Conservation (phyloP, 2,113 vertebrate genomes). For the Nettapus auritus region DNA sequence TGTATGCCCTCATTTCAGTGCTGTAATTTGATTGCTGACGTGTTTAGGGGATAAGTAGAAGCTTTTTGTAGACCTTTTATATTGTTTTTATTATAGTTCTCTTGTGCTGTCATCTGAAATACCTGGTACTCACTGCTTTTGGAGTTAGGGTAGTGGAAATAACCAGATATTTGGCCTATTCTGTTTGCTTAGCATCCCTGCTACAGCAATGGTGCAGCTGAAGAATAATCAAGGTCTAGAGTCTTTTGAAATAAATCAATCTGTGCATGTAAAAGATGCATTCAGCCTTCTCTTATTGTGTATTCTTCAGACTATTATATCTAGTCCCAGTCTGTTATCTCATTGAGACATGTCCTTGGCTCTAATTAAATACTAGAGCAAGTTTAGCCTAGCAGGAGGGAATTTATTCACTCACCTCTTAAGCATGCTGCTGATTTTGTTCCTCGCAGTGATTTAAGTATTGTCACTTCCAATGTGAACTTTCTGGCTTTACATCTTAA, state of each 20-base stretch:
- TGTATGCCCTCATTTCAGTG: neutral
- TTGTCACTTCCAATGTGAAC: neutral
- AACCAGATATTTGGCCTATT: neutral
- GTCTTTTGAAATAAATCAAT: neutral
- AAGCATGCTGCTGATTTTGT: neutral
- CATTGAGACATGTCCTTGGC: neutral
- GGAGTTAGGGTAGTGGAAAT: neutral
- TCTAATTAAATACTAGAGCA: neutral
- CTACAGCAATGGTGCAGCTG: neutral
- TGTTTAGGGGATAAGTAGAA: neutral
- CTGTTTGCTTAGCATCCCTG: neutral
- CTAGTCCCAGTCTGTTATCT: neutral
- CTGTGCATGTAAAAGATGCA: neutral
- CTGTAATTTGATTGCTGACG: neutral
- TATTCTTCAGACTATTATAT: neutral
- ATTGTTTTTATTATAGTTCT: neutral
- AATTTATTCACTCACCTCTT: neutral
- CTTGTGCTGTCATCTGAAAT: neutral
- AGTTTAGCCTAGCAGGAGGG: neutral
- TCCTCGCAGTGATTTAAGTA: neutral
- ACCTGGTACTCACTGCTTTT: neutral
- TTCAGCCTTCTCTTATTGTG: neutral
- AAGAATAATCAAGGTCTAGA: neutral
- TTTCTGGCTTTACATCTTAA: neutral
- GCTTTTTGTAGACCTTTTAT: neutral